These are phyloP conservation scores for Theocolax elegans DNA, from an alignment of 1,140 invertebrate genomes.

Conservation along the genomic window DNA sequence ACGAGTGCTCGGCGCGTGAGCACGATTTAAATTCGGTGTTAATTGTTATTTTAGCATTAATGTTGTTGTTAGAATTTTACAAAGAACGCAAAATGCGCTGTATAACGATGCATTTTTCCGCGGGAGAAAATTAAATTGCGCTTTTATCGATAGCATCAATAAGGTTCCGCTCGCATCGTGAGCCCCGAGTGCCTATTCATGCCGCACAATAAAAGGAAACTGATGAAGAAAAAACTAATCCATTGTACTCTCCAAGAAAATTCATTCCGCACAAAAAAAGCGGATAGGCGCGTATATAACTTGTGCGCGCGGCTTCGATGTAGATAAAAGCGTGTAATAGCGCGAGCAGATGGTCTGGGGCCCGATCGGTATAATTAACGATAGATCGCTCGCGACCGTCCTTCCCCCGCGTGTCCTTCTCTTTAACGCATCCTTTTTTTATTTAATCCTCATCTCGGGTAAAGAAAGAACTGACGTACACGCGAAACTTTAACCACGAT, in stretches of 20 bases:
- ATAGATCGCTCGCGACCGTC: conserved; percentile 9
- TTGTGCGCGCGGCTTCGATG: background rate
- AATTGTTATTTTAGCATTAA: too few relatives aligned
- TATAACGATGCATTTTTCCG: conserved; percentile 20
- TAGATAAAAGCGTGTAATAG: conserved; percentile 20
- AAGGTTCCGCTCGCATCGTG: background rate
- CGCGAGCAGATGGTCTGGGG: conserved; percentile 16
- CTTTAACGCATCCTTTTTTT: background rate
- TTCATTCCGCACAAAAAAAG: background rate
- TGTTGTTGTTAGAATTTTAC: too few relatives aligned
- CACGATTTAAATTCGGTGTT: too few relatives aligned
- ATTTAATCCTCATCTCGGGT: background rate
- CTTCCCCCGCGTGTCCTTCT: background rate
- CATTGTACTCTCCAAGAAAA: conserved; percentile 34
- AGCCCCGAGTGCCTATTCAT: conserved; percentile 26
- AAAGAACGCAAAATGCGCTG: conserved; percentile 8
- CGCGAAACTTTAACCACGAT: too few relatives aligned
- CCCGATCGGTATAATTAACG: conserved; percentile 25
- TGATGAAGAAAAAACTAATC: conserved; percentile 24
- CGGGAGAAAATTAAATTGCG: conserved; percentile 5
- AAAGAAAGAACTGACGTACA: too few relatives aligned
- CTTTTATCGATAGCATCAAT: conserved; percentile 19
- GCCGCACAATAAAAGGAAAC: conserved; percentile 19
- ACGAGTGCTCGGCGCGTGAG: too few relatives aligned
- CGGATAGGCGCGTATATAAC: background rate